Evolutionary conservation across 2,888 invertebrate genomes (phyloP), one percentile per base, ranked within the genome.

Genomic region (Spodoptera littoralis): DNA sequence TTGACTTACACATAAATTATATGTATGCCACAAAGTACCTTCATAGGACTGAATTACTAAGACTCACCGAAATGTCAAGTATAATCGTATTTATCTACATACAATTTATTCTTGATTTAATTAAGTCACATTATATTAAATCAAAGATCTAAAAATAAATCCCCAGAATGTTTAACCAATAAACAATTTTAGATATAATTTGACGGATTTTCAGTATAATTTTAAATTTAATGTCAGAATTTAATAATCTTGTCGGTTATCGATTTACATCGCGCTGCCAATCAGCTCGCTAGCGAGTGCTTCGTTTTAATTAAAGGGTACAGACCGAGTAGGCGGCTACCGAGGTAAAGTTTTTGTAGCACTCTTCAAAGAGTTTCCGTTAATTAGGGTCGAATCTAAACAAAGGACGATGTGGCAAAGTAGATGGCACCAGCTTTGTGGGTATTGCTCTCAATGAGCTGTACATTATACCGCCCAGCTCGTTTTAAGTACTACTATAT

Each of bases 341-440:
- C 56, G 63, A 70, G 63, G 66, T 73, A 66, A 71, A 79, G 76
- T 80, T 84, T 86, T 86, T 87, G 80, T 81, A 84, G 84, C 74
- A 77, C 83, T 73, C 82, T 83, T 83, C 81, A 83, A 87, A 83
- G 83, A 82, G 77, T 78, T 81, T 62, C 48, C 81, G 77, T 85
- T 88, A 86, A 90, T 90, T 85, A 88, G 83, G 79, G 81, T 76
- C 81, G 78, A 76, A 82, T 82, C 79, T 80, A 81, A 87, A 86
- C 84, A 84, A 83, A 84, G 80, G 83, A 73, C 70, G 62, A 70
- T 71, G 73, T 73, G 79, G 63, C 56, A 59, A 67, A 75, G 75
- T 73, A 58, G 75, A 73, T 65, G 50, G 59, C 46, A 59, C 46
- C 45, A 68, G 63, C 71, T 73, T 60, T 56, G 71, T 67, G 73